Evolutionary conservation across 2,888 invertebrate genomes (phyloP).

Genomic region (Onchidella celtica): DNA sequence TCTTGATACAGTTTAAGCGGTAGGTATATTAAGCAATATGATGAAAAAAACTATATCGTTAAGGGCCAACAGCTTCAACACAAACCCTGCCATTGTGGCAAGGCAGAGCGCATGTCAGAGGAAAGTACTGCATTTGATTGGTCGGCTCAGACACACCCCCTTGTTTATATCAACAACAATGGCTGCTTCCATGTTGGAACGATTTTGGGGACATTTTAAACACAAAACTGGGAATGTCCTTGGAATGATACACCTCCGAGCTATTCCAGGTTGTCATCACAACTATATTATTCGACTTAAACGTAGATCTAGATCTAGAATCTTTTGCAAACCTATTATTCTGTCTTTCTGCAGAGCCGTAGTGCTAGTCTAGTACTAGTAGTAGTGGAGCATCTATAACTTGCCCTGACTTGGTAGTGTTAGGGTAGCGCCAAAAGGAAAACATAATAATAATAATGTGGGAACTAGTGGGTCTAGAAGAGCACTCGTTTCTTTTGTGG

Average conservation of each 20-base stretch:
- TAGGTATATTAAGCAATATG: constrained; percentile 32
- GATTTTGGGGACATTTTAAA: constrained; percentile 60
- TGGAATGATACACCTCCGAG: constrained; percentile 87
- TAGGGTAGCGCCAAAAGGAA: no score
- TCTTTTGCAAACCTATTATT: no score
- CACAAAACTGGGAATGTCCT: constrained; percentile 80
- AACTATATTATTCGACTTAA: no score
- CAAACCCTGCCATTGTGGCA: constrained; percentile 19
- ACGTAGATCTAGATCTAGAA: no score
- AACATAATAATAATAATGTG: no score
- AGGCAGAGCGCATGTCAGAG: constrained; percentile 46
- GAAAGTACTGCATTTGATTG: constrained; percentile 58
- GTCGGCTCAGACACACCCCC: constrained; percentile 53
- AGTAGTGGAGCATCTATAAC: no score
- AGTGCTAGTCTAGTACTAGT: no score
- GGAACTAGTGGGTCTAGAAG: no score
- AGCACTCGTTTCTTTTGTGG: no score
- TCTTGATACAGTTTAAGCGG: constrained; percentile 39
- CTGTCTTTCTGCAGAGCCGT: no score
- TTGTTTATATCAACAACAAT: constrained; percentile 44
- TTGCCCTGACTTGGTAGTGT: no score
- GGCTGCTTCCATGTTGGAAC: constrained; percentile 54
- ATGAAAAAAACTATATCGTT: constrained; percentile 36
- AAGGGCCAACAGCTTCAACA: background rate
- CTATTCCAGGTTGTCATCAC: constrained; percentile 86